These are phyloP conservation scores for Nerophis ophidion DNA, from an alignment of 2,113 vertebrate species.

Conservation along the genomic window DNA sequence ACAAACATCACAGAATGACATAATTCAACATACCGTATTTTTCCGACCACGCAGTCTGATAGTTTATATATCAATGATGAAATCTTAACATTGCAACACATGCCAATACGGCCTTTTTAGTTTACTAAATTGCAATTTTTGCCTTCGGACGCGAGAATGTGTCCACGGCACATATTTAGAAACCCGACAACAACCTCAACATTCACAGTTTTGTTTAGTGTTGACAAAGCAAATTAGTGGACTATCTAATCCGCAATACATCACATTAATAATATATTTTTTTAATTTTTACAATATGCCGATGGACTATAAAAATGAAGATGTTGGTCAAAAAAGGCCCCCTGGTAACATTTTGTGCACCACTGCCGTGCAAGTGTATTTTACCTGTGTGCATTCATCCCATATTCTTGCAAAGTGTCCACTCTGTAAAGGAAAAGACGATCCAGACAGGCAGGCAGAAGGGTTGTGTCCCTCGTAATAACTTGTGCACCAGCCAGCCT, in stretches of 20 bases:
- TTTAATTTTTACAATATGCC: not conserved
- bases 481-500: slow-evolving; percentile 41
- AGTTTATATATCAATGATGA: too few species aligned
- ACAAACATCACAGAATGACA: not conserved
- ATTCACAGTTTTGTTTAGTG: too few species aligned
- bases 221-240: not conserved
- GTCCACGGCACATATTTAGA: not conserved
- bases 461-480: slow-evolving; percentile 44
- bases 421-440: slow-evolving; percentile 3
- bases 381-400: slow-evolving; percentile 29
- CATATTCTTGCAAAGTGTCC: slow-evolving; percentile 24
- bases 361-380: not conserved
- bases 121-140: too few species aligned
- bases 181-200: not conserved
- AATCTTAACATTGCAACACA: too few species aligned
- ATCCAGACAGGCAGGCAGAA: slow-evolving; percentile 3
- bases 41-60: too few species aligned
- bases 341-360: too few species aligned
- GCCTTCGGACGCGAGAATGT: too few species aligned
- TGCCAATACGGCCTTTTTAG: too few species aligned
- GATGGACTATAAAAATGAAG: not conserved
- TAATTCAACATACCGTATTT: too few species aligned
- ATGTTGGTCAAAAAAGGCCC: too few species aligned
- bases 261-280: not conserved
- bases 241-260: not conserved